Conservation (phyloP, 2,797 vertebrate species). For the Poliocrania exsul region DNA sequence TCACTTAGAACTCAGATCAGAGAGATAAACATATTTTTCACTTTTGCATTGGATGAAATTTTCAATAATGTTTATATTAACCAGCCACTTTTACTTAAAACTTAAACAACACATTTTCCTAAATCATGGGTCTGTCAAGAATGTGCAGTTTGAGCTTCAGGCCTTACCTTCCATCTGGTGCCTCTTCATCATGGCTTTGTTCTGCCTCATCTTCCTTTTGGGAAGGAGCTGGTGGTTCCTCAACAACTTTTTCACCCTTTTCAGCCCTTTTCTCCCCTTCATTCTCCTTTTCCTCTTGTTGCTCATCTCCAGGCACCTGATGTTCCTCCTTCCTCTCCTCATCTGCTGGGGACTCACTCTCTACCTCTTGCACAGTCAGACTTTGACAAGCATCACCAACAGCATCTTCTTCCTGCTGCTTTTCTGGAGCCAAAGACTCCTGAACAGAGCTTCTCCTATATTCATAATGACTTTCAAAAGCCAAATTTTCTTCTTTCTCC, state of each 20-base stretch:
- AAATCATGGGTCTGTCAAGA: background rate
- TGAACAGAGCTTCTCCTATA: background rate
- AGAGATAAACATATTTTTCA: background rate
- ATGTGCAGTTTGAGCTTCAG: background rate
- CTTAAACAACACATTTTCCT: background rate
- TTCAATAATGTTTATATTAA: background rate
- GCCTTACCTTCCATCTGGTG: slow-evolving; percentile 42
- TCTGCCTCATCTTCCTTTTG: slow-evolving; percentile 16
- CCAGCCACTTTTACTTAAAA: background rate
- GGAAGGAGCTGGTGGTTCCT: background rate
- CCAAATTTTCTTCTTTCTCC: background rate
- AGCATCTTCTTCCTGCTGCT: background rate
- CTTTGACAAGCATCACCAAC: background rate
- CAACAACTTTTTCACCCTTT: background rate
- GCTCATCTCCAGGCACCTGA: slow-evolving; percentile 13
- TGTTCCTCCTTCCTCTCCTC: background rate
- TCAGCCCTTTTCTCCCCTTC: background rate
- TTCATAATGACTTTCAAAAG: background rate
- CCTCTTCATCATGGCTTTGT: slow-evolving; percentile 15
- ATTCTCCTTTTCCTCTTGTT: background rate
- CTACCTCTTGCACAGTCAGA: background rate
- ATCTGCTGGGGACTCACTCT: background rate
- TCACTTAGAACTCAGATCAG: background rate
- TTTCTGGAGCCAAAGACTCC: background rate
- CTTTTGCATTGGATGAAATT: background rate